Conservation (phyloP, 2,113 vertebrate genomes). For the Rafetus swinhoei region DNA sequence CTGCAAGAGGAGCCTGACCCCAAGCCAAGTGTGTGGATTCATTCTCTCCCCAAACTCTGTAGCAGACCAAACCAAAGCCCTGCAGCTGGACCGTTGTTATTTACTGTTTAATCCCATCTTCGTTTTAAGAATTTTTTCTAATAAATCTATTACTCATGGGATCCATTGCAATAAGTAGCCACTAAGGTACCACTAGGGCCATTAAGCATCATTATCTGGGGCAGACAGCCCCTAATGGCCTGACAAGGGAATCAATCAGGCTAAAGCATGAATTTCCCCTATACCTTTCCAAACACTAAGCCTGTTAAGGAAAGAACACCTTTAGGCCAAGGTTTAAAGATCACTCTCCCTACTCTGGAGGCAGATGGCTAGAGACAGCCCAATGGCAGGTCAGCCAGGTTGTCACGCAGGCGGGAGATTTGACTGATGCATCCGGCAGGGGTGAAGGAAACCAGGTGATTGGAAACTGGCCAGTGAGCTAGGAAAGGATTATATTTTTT, state of each 20-base stretch:
- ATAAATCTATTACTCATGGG: constrained; percentile 34
- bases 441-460: background rate
- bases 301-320: constrained; percentile 12
- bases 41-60: background rate
- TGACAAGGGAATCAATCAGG: constrained; percentile 53
- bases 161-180: constrained; percentile 32
- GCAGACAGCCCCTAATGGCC: constrained; percentile 36
- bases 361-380: constrained; percentile 69
- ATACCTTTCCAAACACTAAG: constrained; percentile 8
- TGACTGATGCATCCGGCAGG: constrained; percentile 58
- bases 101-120: background rate
- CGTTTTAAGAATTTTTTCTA: constrained; percentile 24
- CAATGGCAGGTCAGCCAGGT: constrained; percentile 59
- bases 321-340: constrained; percentile 53
- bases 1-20: background rate
- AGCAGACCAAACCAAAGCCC: background rate
- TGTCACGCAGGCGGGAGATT: constrained; percentile 72
- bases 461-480: constrained; percentile 22
- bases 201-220: constrained; percentile 75
- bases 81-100: constrained; percentile 16
- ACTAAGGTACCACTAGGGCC: constrained; percentile 43
- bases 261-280: background rate
- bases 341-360: constrained; percentile 29
- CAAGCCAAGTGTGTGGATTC: background rate
- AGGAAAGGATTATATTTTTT: background rate